Base-by-base conservation (phyloP, 2,113 vertebrate species). In the Rhabdornis inornatus region DNA sequence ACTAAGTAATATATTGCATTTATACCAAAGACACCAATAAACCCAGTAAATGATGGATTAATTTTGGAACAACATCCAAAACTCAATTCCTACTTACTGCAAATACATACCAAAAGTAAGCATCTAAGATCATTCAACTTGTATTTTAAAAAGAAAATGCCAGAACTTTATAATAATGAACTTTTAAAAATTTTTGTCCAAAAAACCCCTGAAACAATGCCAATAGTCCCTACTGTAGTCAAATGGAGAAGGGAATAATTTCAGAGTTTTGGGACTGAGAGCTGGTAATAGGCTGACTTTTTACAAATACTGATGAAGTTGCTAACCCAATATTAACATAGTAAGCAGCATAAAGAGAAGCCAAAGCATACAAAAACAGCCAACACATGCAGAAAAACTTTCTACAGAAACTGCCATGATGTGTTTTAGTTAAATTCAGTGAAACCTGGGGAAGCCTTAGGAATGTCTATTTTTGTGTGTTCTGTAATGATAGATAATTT, bases 341-440 rank as follows among this genome's bases (percentile, higher is more conserved):
- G 39, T 24, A 59, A 52, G 27, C n/a, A 47, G 42, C 24, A n/a
- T 6, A 68, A 61, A 13, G 68, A 80, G 49, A 86, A 88, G 83
- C 33, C 64, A 66, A 94, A 94, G 70, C 15, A 0, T 50, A 83
- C n/a, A 78, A 18, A 70, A 75, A 0, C 63, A 82, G 75, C 47
- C 83, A 95, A 61, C 56, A 56, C 66, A 64, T 91, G 93, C 80
- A 95, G 53, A 86, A 92, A 61, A 86, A 90, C 37, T 71, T 78
- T 75, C 55, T 78, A 22, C 6, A 25, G 81, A 44, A 93, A 74
- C 33, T 24, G 33, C 56, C 84, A 91, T 83, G 63, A 92, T 83
- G 63, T 81, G 42, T 59, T 87, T 81, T 18, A 76, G 40, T 47
- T 60, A 63, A 59, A 92, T 75, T 52, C 74, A 77, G 37, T 79